phyloP scores from a whole-genome alignment of 1,140 invertebrate genomes.

The Elysia chlorotica region DNA sequence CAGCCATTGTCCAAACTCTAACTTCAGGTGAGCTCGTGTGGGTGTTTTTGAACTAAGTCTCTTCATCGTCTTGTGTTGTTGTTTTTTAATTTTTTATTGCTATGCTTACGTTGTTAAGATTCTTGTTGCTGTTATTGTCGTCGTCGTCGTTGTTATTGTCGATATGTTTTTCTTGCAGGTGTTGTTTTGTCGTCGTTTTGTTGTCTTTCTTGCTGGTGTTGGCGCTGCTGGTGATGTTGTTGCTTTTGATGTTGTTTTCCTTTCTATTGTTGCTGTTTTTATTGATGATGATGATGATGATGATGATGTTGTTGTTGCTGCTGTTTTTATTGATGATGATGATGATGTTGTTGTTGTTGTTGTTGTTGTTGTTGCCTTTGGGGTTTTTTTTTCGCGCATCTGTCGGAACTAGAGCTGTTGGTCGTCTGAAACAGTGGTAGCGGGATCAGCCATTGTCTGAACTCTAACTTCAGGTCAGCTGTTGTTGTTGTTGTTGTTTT shows the following conservation, averaged over 20 bases:
- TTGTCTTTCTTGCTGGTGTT: too few species aligned
- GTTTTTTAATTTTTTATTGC: too few species aligned
- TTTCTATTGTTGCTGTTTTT: neutral
- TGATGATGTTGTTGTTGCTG: neutral
- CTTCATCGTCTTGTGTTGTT: too few species aligned
- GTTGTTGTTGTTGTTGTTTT: too few species aligned
- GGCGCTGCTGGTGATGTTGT: neutral
- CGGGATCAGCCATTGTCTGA: neutral
- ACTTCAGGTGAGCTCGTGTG: too few species aligned
- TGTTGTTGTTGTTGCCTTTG: neutral
- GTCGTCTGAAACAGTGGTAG: too few species aligned
- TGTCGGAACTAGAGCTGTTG: neutral
- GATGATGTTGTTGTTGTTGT: neutral
- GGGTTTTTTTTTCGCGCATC: neutral
- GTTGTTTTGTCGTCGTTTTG: too few species aligned
- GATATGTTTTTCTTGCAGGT: too few species aligned
- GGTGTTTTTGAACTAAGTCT: too few species aligned
- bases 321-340: neutral
- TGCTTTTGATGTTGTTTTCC: neutral
- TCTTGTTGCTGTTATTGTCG: neutral
- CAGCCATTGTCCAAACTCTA: too few species aligned
- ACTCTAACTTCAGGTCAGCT: neutral
- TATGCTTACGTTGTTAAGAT: too few species aligned
- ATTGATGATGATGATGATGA: neutral
- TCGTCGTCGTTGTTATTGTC: neutral